Evolutionary conservation across 2,888 invertebrate species (phyloP).

Genomic region (Saturnia japonica): DNA sequence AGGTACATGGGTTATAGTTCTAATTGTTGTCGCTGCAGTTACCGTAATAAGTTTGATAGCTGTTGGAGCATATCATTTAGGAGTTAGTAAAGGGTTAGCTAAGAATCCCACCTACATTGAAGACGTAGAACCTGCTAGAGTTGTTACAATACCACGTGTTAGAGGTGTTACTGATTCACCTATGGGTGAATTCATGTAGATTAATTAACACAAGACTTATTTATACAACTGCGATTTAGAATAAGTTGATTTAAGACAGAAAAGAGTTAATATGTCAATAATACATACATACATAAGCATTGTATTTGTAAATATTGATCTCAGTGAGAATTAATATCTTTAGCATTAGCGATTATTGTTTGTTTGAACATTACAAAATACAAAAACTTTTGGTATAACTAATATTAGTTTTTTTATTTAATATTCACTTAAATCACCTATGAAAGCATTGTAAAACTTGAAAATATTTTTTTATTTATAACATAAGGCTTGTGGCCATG

Average conservation of each 20-base stretch:
- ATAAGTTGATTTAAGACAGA: background rate
- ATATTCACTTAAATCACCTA: background rate
- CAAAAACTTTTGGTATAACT: background rate
- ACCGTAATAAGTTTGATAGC: slow-evolving; percentile 31
- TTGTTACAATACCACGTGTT: slow-evolving; percentile 31
- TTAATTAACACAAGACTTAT: too few relatives aligned
- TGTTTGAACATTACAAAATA: background rate
- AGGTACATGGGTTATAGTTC: slow-evolving; percentile 35
- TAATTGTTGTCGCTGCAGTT: slow-evolving; percentile 35
- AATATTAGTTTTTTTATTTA: background rate
- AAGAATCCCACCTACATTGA: slow-evolving; percentile 25
- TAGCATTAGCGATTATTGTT: background rate
- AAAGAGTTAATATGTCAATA: background rate
- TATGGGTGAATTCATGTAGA: slow-evolving; percentile 11
- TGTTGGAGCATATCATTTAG: slow-evolving; percentile 40
- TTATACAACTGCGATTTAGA: too few relatives aligned
- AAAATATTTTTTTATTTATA: too few relatives aligned
- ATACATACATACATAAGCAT: background rate
- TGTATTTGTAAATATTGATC: background rate
- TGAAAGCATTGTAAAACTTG: background rate
- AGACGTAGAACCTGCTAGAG: slow-evolving; percentile 33
- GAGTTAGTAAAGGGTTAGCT: slow-evolving; percentile 27
- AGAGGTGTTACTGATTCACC: slow-evolving; percentile 20
- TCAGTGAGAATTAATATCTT: background rate
- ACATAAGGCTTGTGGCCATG: too few relatives aligned